A percentile compares a stretch with the other conserved stretches of the same genome.
Evolutionary conservation across 2,888 invertebrate species (phyloP).

Genomic region (Hirtodrosophila duncani): DNA sequence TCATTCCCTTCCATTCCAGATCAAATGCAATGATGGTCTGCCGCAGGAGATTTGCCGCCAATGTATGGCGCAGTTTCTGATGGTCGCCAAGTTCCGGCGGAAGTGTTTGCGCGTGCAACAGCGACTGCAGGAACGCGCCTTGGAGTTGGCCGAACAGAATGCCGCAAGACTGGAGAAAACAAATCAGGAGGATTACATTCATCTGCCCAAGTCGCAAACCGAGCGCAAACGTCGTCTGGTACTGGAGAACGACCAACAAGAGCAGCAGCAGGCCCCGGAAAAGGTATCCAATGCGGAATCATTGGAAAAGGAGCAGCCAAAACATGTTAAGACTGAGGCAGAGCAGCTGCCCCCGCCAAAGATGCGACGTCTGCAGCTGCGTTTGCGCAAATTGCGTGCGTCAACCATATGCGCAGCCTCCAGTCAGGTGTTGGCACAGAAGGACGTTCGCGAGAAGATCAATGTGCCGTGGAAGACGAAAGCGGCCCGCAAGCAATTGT

Average conservation of each 20-base stretch:
- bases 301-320: neutral
- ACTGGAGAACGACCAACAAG: neutral
- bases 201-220: constrained; percentile 18
- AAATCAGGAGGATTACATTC: constrained; percentile 3
- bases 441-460: neutral
- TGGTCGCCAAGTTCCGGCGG: constrained; percentile 74
- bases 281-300: constrained; percentile 10
- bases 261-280: neutral
- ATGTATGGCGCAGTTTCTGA: constrained; percentile 72
- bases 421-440: neutral
- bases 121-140: constrained; percentile 49
- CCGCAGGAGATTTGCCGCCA: constrained; percentile 74
- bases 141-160: constrained; percentile 33
- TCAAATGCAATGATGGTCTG: constrained; percentile 68
- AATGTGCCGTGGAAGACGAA: constrained; percentile 62
- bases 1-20: too few relatives aligned
- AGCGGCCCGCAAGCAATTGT: constrained; percentile 60
- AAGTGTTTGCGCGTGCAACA: constrained; percentile 71
- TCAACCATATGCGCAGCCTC: constrained; percentile 10
- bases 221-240: constrained; percentile 46
- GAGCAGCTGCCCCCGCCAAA: constrained; percentile 14
- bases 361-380: constrained; percentile 5
- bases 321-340: constrained; percentile 16
- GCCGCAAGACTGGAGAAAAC: constrained; percentile 32
- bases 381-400: constrained; percentile 21